Base-by-base conservation (phyloP, 1,140 invertebrate species). In the Cardiocondyla obscurior region DNA sequence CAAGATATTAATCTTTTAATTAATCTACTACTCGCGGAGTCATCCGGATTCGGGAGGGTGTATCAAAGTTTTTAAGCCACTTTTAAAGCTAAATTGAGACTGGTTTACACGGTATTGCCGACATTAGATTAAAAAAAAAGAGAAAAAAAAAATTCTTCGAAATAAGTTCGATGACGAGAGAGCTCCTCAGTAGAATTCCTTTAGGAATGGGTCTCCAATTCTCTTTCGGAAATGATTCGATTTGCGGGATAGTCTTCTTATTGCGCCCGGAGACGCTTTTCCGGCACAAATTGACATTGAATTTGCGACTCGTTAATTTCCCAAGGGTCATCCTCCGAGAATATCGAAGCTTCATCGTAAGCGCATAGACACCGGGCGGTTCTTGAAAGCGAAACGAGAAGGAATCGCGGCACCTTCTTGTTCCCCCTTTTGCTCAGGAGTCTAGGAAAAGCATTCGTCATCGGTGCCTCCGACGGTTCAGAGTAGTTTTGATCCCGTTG, bases 401-500 rank as follows among this genome's bases (percentile, higher is more conserved):
- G 55, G 65, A 81, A 81, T 70, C 65, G 64, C 65, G 28, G 36
- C 22, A 44, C 22, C 76, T 57, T 67, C 46, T n/a, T 76, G 49
- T 65, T 65, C 64, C 69, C 46, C 28, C 46, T 58, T 14, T 12
- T 22, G 65, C 22, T 12, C 51, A 51, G 36, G 33, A 73, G 58
- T 42, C 30, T 36, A 49, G 25, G 64, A 55, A 70, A 81, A 70
- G 36, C 76, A 81, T 81, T 81, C 65, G 64, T 81, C 76, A 81
- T 81, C 76, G 62, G 53, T 69, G 76, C 76, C 55, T 69, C 76
- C 76, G 73, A 76, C 73, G 58, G 58, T 30, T 6, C 28, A 33
- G 73, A 76, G 73, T 64, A 64, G 73, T 76, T 76, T 76, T 76
- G 73, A 76, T 76, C 44, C 58, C 39, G 58, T 76, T 64, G 58